phyloP scores from a whole-genome alignment of 2,113 vertebrate species.

The Toxotes jaculatrix region DNA sequence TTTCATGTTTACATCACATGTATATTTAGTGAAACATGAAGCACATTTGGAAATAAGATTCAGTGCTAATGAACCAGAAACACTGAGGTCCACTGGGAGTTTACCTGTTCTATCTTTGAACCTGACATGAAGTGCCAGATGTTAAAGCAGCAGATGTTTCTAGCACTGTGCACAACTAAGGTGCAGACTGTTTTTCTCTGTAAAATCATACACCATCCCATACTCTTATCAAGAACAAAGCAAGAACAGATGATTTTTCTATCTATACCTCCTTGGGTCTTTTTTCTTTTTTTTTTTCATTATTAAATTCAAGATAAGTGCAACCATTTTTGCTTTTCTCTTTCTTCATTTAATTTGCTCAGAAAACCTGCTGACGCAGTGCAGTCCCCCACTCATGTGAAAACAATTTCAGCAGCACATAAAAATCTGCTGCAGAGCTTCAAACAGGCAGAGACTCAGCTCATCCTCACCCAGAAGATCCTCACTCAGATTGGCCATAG shows the following conservation, averaged over 20 bases:
- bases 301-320: constrained; percentile 66
- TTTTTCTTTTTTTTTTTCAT: constrained; percentile 37
- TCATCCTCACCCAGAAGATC: constrained; percentile 53
- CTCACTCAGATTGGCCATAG: neutral
- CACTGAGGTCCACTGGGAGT: constrained; percentile 7
- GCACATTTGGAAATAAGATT: constrained; percentile 23
- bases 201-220: constrained; percentile 35
- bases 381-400: constrained; percentile 82
- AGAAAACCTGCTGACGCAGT: constrained; percentile 77
- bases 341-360: constrained; percentile 80
- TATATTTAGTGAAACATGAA: constrained; percentile 27
- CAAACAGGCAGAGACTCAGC: constrained; percentile 50
- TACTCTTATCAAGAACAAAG: constrained; percentile 40
- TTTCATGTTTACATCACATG: constrained; percentile 17
- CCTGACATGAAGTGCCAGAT: constrained; percentile 67
- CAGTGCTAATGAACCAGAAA: constrained; percentile 23
- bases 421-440: constrained; percentile 62
- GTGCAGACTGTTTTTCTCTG: constrained; percentile 21
- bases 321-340: constrained; percentile 38
- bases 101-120: constrained; percentile 65
- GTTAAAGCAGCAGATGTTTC: constrained; percentile 68
- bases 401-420: constrained; percentile 80
- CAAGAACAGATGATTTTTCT: constrained; percentile 60
- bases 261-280: constrained; percentile 50
- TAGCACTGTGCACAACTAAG: constrained; percentile 24